These are phyloP conservation scores for Reinhardtius hippoglossoides DNA, from an alignment of 2,113 vertebrate species.

Conservation along the genomic window DNA sequence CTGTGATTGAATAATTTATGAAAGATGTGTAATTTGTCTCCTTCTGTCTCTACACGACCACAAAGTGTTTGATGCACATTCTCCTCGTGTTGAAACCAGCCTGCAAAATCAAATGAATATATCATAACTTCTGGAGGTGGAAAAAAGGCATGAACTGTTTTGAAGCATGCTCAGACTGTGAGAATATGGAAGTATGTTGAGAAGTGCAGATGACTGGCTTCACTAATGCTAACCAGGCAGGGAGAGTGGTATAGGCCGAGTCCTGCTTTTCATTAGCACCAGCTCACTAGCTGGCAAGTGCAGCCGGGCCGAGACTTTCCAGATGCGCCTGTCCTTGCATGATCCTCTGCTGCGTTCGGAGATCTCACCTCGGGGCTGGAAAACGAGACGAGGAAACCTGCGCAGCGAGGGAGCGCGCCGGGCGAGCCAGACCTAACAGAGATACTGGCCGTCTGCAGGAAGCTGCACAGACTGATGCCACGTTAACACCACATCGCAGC, in stretches of 20 bases:
- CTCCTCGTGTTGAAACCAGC: not conserved
- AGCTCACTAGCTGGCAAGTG: slow-evolving; percentile 41
- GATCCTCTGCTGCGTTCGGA: slow-evolving; percentile 47
- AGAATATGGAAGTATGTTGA: slow-evolving; percentile 5
- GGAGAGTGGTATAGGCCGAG: slow-evolving; percentile 17
- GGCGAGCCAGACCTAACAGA: slow-evolving; percentile 30
- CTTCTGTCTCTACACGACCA: no score
- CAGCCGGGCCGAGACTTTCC: slow-evolving; percentile 40
- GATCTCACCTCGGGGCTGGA: slow-evolving; percentile 64
- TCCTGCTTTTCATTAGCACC: slow-evolving; percentile 65
- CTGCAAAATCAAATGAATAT: not conserved
- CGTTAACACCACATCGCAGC: slow-evolving; percentile 48
- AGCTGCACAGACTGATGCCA: slow-evolving; percentile 60
- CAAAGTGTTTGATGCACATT: not conserved
- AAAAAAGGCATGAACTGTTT: slow-evolving; percentile 15
- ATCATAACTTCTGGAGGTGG: slow-evolving; percentile 9
- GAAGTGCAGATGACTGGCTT: slow-evolving; percentile 28
- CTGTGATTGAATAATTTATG: no score
- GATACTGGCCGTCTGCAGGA: slow-evolving; percentile 39
- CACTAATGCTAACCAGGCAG: slow-evolving; percentile 46
- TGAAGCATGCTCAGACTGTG: slow-evolving; percentile 1
- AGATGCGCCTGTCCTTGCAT: slow-evolving; percentile 52
- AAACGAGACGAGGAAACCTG: slow-evolving; percentile 57
- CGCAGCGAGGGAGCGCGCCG: slow-evolving; percentile 41
- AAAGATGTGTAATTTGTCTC: no score